A percentile compares a stretch with the other conserved stretches of the same genome.
phyloP scores from a whole-genome alignment of 2,797 vertebrate species.

The Erethizon dorsatum region DNA sequence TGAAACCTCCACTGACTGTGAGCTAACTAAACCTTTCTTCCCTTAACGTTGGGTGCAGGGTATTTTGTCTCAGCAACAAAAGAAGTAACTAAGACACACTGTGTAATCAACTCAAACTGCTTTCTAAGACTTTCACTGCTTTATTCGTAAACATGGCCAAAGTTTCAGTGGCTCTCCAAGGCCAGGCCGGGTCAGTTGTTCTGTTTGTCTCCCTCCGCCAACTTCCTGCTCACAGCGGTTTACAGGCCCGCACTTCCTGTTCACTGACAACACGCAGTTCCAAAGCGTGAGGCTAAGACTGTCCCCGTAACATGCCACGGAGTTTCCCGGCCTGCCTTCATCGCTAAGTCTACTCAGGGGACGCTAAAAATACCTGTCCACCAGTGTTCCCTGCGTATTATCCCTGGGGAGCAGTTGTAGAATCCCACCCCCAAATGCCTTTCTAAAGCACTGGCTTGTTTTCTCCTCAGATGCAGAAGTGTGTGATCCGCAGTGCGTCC shows the following conservation, averaged over 20 bases:
- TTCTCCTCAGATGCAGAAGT: not conserved
- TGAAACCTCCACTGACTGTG: too few relatives aligned
- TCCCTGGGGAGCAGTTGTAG: not conserved
- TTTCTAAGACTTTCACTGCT: constrained; percentile 19
- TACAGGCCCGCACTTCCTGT: not conserved
- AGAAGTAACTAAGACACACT: not conserved
- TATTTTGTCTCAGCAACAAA: too few relatives aligned
- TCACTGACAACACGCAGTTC: not conserved
- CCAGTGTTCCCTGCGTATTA: not conserved
- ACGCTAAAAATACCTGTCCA: not conserved
- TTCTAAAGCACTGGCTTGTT: not conserved
- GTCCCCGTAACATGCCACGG: not conserved
- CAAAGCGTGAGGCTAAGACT: not conserved
- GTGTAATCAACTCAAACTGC: not conserved
- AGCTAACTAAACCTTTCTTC: not conserved
- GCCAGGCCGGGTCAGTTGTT: not conserved
- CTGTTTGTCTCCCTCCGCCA: constrained; percentile 7
- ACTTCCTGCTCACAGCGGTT: not conserved
- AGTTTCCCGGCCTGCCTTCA: not conserved
- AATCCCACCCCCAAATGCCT: not conserved
- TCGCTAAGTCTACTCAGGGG: not conserved
- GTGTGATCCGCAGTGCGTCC: not conserved
- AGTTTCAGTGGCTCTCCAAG: constrained; percentile 32
- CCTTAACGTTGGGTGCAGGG: not conserved
- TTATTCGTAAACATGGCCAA: constrained; percentile 41